phyloP scores from a whole-genome alignment of 2,797 vertebrate species.

The Okamejei kenojei region DNA sequence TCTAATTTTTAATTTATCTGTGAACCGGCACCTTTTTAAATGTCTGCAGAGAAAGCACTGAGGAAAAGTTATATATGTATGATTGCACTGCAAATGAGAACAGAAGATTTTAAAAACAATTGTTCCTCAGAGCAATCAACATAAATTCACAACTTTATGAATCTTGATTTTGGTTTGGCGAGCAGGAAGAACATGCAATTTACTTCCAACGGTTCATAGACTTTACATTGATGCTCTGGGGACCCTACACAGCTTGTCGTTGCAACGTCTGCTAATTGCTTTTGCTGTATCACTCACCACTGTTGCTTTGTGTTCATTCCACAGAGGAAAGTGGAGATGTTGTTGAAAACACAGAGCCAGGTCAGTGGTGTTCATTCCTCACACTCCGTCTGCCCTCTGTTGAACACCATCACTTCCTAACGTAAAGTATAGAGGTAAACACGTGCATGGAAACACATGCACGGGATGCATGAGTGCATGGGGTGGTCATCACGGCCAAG shows the following conservation, averaged over 20 bases:
- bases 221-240: neutral
- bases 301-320: conserved; percentile 30
- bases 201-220: neutral
- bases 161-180: neutral
- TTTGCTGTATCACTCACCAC: neutral
- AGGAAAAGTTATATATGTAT: no score
- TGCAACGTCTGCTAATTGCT: neutral
- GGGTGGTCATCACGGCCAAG: no score
- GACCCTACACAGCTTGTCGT: neutral
- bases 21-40: no score
- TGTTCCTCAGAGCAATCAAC: neutral
- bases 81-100: neutral
- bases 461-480: no score
- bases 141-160: neutral
- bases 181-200: neutral
- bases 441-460: neutral
- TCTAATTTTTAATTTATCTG: no score
- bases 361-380: conserved; percentile 40
- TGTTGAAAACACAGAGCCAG: conserved; percentile 45
- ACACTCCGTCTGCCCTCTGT: neutral
- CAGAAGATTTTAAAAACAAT: neutral
- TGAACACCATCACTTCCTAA: neutral
- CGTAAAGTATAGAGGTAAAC: neutral
- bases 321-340: conserved; percentile 42
- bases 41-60: no score